A percentile compares a stretch with the other conserved stretches of the same genome.
Evolutionary conservation across 2,888 invertebrate genomes (phyloP).

Genomic region (Napeogenes inachia): DNA sequence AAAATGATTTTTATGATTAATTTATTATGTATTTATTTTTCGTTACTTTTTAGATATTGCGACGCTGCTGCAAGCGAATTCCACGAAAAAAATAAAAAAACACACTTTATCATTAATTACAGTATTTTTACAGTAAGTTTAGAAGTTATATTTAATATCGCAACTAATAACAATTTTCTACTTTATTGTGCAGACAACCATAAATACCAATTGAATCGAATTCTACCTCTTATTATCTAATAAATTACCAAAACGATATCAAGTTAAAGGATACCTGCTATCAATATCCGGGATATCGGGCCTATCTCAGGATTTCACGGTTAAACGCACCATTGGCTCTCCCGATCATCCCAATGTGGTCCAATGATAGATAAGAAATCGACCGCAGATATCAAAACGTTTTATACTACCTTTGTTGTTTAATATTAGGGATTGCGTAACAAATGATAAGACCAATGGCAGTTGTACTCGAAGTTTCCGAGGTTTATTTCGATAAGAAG

Average conservation of each 20-base stretch:
- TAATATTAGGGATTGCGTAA: constrained; percentile 20
- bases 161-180: neutral
- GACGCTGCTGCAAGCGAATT: too few species aligned
- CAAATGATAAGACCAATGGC: neutral
- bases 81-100: too few species aligned
- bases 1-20: too few species aligned
- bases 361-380: constrained; percentile 67
- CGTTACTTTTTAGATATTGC: too few species aligned
- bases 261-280: constrained; percentile 61
- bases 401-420: constrained; percentile 39
- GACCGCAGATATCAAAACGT: constrained; percentile 57
- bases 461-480: neutral
- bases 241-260: constrained; percentile 62
- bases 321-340: constrained; percentile 67
- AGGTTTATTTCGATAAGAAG: too few species aligned
- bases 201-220: constrained; percentile 21
- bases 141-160: neutral
- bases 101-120: too few species aligned
- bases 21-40: too few species aligned
- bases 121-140: too few species aligned
- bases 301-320: constrained; percentile 74
- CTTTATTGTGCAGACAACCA: constrained; percentile 25
- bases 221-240: constrained; percentile 47
- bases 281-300: constrained; percentile 66
- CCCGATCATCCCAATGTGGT: constrained; percentile 57